These are phyloP conservation scores for Grus americana DNA, from an alignment of 2,113 vertebrate species.

Conservation along the genomic window DNA sequence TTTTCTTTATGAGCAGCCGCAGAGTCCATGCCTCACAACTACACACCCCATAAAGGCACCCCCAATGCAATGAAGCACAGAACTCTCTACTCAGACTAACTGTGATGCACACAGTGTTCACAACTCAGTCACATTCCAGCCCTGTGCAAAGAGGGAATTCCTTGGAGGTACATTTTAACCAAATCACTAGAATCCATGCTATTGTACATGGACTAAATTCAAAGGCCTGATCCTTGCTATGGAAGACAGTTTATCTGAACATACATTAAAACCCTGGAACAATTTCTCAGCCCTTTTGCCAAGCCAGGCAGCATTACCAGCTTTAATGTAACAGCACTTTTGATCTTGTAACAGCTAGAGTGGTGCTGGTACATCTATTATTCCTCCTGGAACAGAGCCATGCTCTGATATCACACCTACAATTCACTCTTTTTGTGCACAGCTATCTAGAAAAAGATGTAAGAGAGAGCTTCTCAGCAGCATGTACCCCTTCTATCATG, in stretches of 20 bases:
- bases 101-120: neutral
- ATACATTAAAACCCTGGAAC: neutral
- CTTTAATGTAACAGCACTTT: neutral
- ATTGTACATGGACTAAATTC: neutral
- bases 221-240: neutral
- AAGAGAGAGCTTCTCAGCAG: neutral
- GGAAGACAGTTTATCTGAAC: neutral
- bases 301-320: neutral
- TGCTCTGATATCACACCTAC: neutral
- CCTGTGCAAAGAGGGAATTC: neutral
- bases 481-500: neutral
- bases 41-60: neutral
- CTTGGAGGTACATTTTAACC: neutral
- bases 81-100: neutral
- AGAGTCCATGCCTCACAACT: neutral
- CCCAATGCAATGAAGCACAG: neutral
- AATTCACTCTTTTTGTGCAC: neutral
- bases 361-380: slow-evolving; percentile 9
- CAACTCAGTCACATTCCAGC: neutral
- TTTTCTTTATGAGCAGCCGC: neutral
- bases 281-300: neutral
- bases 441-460: neutral
- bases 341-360: neutral
- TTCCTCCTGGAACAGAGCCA: neutral
- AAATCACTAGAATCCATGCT: neutral